phyloP scores from a whole-genome alignment of 2,888 invertebrate genomes.

The Epinotia nisella region DNA sequence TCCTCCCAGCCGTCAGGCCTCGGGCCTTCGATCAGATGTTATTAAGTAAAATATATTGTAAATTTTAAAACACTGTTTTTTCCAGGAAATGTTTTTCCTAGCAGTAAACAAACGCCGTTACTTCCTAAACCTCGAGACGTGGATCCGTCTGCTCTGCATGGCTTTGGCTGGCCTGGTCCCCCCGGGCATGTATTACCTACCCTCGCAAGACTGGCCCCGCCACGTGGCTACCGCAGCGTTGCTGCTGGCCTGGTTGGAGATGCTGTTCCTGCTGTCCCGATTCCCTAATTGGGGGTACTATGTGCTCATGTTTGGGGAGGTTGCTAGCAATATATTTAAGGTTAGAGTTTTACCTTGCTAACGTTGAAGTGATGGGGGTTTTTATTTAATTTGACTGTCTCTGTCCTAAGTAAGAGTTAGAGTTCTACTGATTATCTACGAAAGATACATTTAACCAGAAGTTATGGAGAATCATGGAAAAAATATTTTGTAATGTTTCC shows the following conservation, averaged over 20 bases:
- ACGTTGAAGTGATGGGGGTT: background rate
- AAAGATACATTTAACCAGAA: no score
- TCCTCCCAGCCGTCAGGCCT: no score
- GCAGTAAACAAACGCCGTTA: conserved; percentile 78
- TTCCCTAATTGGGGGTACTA: conserved; percentile 85
- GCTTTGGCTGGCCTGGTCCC: conserved; percentile 74
- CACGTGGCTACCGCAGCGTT: conserved; percentile 82
- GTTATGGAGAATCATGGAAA: no score
- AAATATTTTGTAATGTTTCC: no score
- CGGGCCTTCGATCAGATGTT: background rate
- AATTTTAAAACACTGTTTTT: conserved; percentile 22
- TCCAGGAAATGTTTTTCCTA: conserved; percentile 82
- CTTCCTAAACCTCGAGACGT: conserved; percentile 82
- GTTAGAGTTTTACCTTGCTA: conserved; percentile 56
- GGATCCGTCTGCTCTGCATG: conserved; percentile 82
- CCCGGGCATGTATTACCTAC: conserved; percentile 59
- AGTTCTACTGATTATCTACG: no score
- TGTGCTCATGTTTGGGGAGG: conserved; percentile 86
- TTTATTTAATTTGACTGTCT: no score
- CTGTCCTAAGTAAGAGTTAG: no score
- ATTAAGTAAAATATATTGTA: background rate
- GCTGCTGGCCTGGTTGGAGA: conserved; percentile 83
- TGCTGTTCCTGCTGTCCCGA: conserved; percentile 83
- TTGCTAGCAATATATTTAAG: conserved; percentile 79
- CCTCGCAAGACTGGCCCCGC: conserved; percentile 47